A percentile compares a stretch with the other conserved stretches of the same genome.
phyloP scores from a whole-genome alignment of 2,113 vertebrate genomes.

The Rhipidura dahli region DNA sequence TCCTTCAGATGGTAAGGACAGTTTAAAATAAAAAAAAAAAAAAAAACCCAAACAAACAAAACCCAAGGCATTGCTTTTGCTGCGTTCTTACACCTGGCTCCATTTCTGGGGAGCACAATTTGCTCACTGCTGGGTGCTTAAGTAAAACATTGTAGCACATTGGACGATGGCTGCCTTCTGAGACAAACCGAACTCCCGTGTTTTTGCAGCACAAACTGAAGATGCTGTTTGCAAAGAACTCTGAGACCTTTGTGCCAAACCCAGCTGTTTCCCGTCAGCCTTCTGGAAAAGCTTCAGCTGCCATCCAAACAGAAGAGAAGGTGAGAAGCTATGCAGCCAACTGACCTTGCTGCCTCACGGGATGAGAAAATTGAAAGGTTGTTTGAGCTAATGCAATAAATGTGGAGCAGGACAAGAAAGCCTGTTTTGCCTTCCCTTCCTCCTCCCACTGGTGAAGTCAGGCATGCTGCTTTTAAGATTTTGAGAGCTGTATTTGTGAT shows the following conservation, averaged over 20 bases:
- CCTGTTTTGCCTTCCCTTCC: neutral
- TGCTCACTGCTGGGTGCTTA: neutral
- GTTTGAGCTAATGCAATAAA: neutral
- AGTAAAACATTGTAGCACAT: neutral
- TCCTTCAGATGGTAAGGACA: neutral
- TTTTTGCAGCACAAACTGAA: neutral
- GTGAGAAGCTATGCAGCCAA: neutral
- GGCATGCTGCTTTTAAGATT: neutral
- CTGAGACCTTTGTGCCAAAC: neutral
- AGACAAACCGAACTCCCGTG: neutral
- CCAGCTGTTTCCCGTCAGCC: neutral
- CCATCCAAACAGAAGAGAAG: neutral
- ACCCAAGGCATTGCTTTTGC: neutral
- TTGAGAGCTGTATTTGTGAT: neutral
- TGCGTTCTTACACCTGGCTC: neutral
- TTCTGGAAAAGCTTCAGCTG: neutral
- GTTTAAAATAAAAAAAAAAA: neutral
- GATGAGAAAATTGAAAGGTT: neutral
- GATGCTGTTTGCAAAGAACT: neutral
- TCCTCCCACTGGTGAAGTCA: neutral
- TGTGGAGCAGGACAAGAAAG: neutral
- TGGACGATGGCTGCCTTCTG: neutral
- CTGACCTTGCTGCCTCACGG: neutral
- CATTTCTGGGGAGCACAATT: neutral
- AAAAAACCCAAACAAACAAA: too few relatives aligned